A percentile compares a stretch with the other conserved stretches of the same genome.
phyloP scores from a whole-genome alignment of 2,888 invertebrate genomes.

The Drosophila paranaensis region DNA sequence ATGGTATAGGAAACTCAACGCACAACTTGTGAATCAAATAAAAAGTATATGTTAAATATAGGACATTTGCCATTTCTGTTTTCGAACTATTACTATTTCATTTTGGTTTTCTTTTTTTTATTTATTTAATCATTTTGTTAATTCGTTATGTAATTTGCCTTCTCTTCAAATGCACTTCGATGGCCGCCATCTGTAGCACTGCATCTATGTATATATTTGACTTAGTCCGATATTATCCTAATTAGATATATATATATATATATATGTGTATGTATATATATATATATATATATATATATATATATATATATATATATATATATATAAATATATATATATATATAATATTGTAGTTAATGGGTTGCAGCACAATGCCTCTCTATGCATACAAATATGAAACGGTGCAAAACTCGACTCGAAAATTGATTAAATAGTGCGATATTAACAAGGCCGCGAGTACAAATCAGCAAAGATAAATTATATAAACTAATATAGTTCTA shows the following conservation, averaged over 20 bases:
- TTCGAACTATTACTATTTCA: conserved; percentile 2
- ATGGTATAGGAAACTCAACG: conserved; percentile 43
- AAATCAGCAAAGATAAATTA: conserved; percentile 27
- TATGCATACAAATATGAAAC: conserved; percentile 24
- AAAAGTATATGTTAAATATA: conserved; percentile 75
- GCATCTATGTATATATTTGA: neutral
- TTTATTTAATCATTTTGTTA: conserved; percentile 1
- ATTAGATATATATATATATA: conserved; percentile 5
- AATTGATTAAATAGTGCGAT: conserved; percentile 18
- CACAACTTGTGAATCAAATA: conserved; percentile 35
- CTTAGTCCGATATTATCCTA: conserved; percentile 2
- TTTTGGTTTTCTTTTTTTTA: neutral
- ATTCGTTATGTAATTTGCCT: conserved; percentile 1
- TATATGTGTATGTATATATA: conserved; percentile 4
- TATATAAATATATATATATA: neutral
- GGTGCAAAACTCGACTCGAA: conserved; percentile 28
- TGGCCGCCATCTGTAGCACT: conserved; percentile 3
- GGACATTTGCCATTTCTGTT: conserved; percentile 70
- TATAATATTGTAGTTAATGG: conserved; percentile 5
- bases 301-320: conserved; percentile 5
- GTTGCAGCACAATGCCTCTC: conserved; percentile 23
- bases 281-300: neutral
- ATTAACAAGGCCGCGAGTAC: conserved; percentile 19
- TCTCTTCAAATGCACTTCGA: neutral
- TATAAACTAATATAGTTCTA: neutral